A percentile compares a stretch with the other conserved stretches of the same genome.
Evolutionary conservation across 53 echinoderm and acorn worm species (phyloP).

Genomic region (Arbacia lixula): DNA sequence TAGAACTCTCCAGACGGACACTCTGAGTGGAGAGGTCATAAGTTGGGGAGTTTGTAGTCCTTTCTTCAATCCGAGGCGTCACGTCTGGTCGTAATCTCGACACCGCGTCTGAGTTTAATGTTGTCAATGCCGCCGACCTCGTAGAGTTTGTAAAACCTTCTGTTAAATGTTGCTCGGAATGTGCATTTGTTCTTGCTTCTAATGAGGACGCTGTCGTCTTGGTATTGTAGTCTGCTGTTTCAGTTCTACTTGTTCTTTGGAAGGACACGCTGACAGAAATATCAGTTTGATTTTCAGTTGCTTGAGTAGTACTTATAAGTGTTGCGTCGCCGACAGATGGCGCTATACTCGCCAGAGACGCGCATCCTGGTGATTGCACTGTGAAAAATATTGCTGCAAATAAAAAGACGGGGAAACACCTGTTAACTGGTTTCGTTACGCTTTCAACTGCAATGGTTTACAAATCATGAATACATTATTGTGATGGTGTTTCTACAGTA

Average conservation of each 20-base stretch:
- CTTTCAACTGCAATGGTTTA: no score
- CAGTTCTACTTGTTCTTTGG: conserved; percentile 26
- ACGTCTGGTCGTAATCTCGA: no score
- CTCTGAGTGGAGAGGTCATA: no score
- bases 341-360: conserved; percentile 8
- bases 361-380: conserved; percentile 31
- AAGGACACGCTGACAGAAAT: no score
- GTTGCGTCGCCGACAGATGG: conserved; percentile 8
- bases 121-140: no score
- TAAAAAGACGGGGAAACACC: neutral
- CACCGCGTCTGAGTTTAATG: no score
- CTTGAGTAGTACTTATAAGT: conserved; percentile 19
- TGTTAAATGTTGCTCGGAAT: conserved; percentile 30
- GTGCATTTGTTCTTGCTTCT: neutral
- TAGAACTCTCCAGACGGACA: no score
- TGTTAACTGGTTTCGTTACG: neutral
- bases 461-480: no score
- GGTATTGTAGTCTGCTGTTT: neutral
- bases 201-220: conserved; percentile 3
- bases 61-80: no score
- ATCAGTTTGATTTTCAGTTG: conserved; percentile 30
- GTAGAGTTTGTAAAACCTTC: no score
- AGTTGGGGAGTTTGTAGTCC: no score
- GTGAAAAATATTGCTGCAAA: conserved; percentile 24
- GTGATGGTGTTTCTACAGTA: no score